Conservation (phyloP, 2,113 vertebrate genomes). For the Papio anubis region DNA sequence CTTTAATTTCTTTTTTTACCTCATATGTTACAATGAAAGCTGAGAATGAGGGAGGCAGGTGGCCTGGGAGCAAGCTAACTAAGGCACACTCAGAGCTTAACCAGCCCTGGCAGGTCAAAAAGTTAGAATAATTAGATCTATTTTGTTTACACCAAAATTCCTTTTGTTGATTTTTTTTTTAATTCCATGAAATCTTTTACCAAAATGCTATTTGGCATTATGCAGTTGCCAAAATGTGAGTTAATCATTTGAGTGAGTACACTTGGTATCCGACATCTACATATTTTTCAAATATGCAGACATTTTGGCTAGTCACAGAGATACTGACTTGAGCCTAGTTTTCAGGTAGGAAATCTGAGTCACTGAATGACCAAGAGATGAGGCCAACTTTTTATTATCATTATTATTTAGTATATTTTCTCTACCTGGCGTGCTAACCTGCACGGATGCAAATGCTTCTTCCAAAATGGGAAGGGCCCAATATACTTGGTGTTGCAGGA, state of each 20-base stretch:
- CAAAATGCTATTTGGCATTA: slow-evolving; percentile 59
- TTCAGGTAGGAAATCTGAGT: slow-evolving; percentile 57
- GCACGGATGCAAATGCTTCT: neutral
- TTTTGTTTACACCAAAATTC: slow-evolving; percentile 58
- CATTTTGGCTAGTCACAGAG: slow-evolving; percentile 52
- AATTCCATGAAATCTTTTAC: slow-evolving; percentile 56
- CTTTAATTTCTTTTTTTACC: neutral
- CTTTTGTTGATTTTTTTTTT: slow-evolving; percentile 49
- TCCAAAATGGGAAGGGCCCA: neutral
- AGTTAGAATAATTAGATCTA: neutral
- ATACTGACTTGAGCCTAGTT: slow-evolving; percentile 18
- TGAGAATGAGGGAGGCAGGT: neutral
- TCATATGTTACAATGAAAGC: neutral
- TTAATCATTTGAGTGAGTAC: slow-evolving; percentile 37
- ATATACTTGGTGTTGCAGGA: neutral
- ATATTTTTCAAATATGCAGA: slow-evolving; percentile 50
- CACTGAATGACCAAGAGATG: neutral
- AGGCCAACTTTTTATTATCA: neutral
- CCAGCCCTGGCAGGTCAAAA: neutral
- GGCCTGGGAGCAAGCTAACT: neutral
- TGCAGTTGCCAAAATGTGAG: slow-evolving; percentile 61
- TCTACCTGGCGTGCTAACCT: neutral
- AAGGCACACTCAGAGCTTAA: neutral
- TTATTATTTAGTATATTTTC: neutral
- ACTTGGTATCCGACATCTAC: slow-evolving; percentile 8